These are phyloP conservation scores for Plagodis dolabraria DNA, from an alignment of 2,888 invertebrate species.

Conservation along the genomic window DNA sequence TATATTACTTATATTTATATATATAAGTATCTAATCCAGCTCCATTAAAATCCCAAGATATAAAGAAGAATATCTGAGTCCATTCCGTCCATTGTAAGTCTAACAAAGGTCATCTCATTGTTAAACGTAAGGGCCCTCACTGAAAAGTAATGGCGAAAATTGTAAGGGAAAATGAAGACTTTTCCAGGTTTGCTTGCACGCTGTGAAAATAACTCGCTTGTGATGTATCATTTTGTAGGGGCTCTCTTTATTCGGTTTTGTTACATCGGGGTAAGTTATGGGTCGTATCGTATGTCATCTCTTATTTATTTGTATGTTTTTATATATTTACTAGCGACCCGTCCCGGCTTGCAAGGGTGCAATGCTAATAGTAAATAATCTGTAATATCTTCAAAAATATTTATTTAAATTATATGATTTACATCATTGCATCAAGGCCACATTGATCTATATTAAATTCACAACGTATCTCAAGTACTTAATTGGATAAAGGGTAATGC, in stretches of 20 bases:
- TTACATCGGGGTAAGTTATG: background rate
- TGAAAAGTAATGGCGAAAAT: conserved; percentile 7
- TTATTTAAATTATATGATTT: no score
- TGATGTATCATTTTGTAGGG: background rate
- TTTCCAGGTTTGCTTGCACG: conserved; percentile 3
- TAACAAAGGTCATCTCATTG: conserved; percentile 46
- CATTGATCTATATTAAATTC: no score
- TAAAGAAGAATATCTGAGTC: conserved; percentile 39
- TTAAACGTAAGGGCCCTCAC: conserved; percentile 18
- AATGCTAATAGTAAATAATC: no score
- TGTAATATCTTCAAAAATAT: no score
- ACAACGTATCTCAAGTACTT: no score
- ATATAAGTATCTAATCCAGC: background rate
- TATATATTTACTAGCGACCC: no score
- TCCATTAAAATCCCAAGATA: conserved; percentile 36
- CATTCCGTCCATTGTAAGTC: conserved; percentile 43
- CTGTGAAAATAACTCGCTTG: background rate
- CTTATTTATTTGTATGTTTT: no score
- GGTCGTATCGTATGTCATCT: no score
- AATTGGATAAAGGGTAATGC: no score
- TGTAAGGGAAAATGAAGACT: conserved; percentile 15
- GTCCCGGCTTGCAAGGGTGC: no score
- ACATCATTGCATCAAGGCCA: no score
- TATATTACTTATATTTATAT: no score
- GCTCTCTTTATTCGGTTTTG: background rate